Conservation (phyloP, 92 coral and sea anemone genomes). For the Desmophyllum pertusum region DNA sequence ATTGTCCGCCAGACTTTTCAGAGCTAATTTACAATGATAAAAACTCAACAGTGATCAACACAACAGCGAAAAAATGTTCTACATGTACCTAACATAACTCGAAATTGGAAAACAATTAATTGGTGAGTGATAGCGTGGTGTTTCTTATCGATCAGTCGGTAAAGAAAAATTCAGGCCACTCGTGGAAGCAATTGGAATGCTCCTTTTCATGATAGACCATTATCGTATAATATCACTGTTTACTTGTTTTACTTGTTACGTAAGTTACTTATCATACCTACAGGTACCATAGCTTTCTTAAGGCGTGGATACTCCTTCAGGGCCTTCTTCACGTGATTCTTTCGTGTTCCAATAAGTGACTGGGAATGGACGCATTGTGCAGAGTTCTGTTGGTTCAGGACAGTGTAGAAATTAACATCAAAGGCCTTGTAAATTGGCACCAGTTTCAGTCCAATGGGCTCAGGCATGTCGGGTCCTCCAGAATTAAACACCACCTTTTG, state of each 20-base stretch:
- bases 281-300: background rate
- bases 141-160: no score
- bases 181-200: background rate
- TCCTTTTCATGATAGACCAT: background rate
- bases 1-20: no score
- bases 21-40: no score
- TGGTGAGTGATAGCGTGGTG: no score
- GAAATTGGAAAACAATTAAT: no score
- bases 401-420: constrained; percentile 11
- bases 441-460: constrained; percentile 44
- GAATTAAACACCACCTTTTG: constrained; percentile 32
- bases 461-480: constrained; percentile 46
- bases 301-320: constrained; percentile 8
- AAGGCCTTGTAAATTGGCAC: constrained; percentile 44
- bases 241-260: no score
- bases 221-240: no score
- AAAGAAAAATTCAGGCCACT: no score
- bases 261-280: background rate
- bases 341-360: background rate
- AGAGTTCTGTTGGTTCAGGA: background rate
- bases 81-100: no score
- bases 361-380: background rate
- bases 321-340: background rate
- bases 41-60: no score
- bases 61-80: no score